phyloP scores from a whole-genome alignment of 2,888 invertebrate species.

The Cataglyphis livida region DNA sequence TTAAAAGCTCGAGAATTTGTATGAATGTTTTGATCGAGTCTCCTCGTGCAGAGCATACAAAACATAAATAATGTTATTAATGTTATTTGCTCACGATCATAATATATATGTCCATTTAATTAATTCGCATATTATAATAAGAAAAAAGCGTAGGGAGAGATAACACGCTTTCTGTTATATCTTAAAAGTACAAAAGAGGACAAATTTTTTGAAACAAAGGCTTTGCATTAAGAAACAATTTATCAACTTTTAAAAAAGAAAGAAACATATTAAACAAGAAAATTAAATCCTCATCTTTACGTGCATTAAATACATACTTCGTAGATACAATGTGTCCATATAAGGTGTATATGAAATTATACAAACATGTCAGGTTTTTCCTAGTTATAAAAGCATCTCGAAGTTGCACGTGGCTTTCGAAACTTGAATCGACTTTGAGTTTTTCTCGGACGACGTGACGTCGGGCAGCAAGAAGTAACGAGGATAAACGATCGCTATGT shows the following conservation, averaged over 20 bases:
- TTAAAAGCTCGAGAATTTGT: not conserved
- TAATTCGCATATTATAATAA: slow-evolving; percentile 7
- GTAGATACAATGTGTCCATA: not conserved
- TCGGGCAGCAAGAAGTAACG: slow-evolving; percentile 13
- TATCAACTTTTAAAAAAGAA: not conserved
- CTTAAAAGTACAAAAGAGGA: not conserved
- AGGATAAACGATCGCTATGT: slow-evolving; percentile 46
- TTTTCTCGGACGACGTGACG: slow-evolving; percentile 8
- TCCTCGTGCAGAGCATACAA: too few species aligned
- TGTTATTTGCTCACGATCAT: slow-evolving; percentile 13
- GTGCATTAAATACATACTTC: not conserved
- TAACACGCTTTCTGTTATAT: not conserved
- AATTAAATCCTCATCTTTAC: not conserved
- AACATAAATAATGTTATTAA: not conserved
- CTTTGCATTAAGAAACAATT: slow-evolving; percentile 1
- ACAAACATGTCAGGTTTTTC: slow-evolving; percentile 26
- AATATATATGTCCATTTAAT: not conserved
- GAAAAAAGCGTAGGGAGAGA: not conserved
- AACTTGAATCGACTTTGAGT: slow-evolving; percentile 43
- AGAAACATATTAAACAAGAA: not conserved
- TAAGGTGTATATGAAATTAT: slow-evolving; percentile 21
- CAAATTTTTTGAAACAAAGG: slow-evolving; percentile 11
- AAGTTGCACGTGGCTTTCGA: slow-evolving; percentile 33
- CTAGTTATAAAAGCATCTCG: not conserved
- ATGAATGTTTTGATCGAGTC: not conserved